Evolutionary conservation across 1,140 invertebrate species (phyloP), one percentile per base, ranked within the genome.

Genomic region (Euwallacea fornicatus): DNA sequence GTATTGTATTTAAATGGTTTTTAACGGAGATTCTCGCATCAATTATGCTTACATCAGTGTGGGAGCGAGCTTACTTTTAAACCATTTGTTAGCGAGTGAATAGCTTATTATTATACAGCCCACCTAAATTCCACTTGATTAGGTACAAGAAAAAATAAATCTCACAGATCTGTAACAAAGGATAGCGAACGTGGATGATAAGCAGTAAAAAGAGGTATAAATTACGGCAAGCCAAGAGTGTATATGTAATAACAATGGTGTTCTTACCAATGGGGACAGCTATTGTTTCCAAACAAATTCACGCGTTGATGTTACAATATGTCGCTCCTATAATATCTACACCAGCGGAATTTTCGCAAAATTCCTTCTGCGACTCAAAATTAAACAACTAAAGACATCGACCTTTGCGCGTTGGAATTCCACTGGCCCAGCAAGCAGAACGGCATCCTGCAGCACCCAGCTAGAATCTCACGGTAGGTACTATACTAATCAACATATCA

Each of bases 391-490:
- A 50, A 50, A 10, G 46, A 11, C 46, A 50, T 13, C 9, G 46
- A 50, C 46, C 46, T 50, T 13, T 50, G 13, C 46, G 46, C 46
- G 46, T 50, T 50, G 46, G 46, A 50, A 50, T 50, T 50, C 46
- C 46, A 10, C 13, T 50, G 46, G 46, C 13, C 13, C 13, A 50
- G 46, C 46, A 13, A 50, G 46, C 46, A 13, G 46, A 50, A 50
- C 46, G 46, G 46, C 46, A 58, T 58, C 16, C 55, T 33, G 21
- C 21, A 33, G 21, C 21, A 33, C 21, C 21, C 4, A 33, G 21
- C 21, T 33, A 33, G 21, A 33, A 33, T 33, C 21, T 4, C 21
- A 33, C 21, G 21, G 21, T 33, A 33, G 21, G 21, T 33, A 33
- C 21, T 33, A 33, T 33, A 33, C 21, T 33, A 33, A 33, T 33